Evolutionary conservation across 2,888 invertebrate genomes (phyloP).

Genomic region (Drosophila sordidula): DNA sequence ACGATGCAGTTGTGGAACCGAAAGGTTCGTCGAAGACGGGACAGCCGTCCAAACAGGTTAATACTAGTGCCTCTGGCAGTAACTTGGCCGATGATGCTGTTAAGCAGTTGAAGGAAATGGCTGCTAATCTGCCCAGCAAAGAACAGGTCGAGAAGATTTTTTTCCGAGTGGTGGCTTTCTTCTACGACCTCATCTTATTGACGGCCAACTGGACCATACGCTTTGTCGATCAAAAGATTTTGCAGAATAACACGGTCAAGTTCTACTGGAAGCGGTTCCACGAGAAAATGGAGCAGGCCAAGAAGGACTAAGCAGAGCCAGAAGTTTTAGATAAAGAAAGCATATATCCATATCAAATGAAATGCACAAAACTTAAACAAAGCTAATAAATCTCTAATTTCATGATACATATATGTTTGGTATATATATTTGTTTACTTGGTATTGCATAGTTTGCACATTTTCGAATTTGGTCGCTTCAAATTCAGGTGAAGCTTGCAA

Average conservation of each 20-base stretch:
- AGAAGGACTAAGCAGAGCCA: constrained; percentile 58
- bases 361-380: constrained; percentile 17
- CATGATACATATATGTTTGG: constrained; percentile 8
- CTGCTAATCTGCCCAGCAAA: constrained; percentile 70
- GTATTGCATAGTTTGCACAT: constrained; percentile 12
- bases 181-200: constrained; percentile 74
- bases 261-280: constrained; percentile 73
- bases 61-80: not conserved
- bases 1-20: not conserved
- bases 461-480: constrained; percentile 12
- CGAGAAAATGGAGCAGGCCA: constrained; percentile 78
- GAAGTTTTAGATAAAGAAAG: not conserved
- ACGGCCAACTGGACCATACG: constrained; percentile 55
- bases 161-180: constrained; percentile 78
- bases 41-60: not conserved
- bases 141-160: constrained; percentile 78
- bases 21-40: not conserved
- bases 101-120: constrained; percentile 55
- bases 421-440: constrained; percentile 2
- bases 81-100: constrained; percentile 37
- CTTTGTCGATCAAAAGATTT: constrained; percentile 61
- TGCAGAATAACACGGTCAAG: constrained; percentile 66
- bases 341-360: constrained; percentile 1
- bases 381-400: constrained; percentile 45
- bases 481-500: constrained; percentile 36